Base-by-base conservation (phyloP, 2,888 invertebrate genomes). In the Ceratothoa steindachneri region DNA sequence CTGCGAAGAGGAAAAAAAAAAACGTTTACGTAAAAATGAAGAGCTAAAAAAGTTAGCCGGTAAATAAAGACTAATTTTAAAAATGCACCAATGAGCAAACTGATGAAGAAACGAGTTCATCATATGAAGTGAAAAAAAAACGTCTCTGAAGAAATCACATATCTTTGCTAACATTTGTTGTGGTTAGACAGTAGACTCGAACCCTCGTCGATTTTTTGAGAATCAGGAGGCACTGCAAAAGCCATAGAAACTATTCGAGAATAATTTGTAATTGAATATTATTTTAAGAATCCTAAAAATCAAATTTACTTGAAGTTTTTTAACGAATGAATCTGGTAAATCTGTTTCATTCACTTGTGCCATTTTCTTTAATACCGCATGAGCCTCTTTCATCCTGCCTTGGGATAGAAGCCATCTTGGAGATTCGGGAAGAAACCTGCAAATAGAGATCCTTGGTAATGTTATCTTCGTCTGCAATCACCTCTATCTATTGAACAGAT, bases 381-480 rank as follows among this genome's bases (percentile, higher is more conserved):
- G 89, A 0, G 90, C 90, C 80, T 90, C 89, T 70, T 88, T 88
- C 80, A 89, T 87, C 64, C 89, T 85, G 28, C 82, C 83, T 3
- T 83, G 82, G 0, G 93, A 93, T 30, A 81, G 67, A 19, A 81
- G 75, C 80, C 86, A 84, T 81, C 85, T 83, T 77, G 86, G 85
- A 9, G 85, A 83, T 74, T 86, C 86, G 68, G 85, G 86, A 22
- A 80, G 67, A 27, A 77, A 71, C 77, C 80, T 78, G 89, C 92
- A 90, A 67, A 72, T 53, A 67, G 64, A 24, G 5, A 28, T 0
- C 19, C 7, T 41, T n/a, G n/a, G n/a, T n/a, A n/a, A n/a, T n/a
- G n/a, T n/a, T n/a, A n/a, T n/a, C n/a, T n/a, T n/a, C n/a, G n/a
- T n/a, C n/a, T n/a, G n/a, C n/a, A n/a, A n/a, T n/a, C n/a, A n/a